These are phyloP conservation scores for Podabrus alpinus DNA, from an alignment of 2,888 invertebrate species.

Conservation along the genomic window DNA sequence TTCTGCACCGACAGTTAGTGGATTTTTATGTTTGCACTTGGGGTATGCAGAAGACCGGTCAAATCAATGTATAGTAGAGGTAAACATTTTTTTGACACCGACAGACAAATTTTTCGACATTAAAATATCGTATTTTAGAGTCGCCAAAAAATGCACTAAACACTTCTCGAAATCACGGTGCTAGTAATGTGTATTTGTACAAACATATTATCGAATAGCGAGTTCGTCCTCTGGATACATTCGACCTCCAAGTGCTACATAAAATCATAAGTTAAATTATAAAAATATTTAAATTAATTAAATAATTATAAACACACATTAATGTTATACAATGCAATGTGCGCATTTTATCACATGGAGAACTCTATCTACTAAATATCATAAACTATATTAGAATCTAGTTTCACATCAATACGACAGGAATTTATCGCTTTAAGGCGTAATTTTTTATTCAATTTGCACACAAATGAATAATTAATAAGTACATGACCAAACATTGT, in stretches of 20 bases:
- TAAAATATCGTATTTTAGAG: too few relatives aligned
- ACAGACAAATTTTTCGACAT: background rate
- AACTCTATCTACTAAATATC: background rate
- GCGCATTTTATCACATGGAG: background rate
- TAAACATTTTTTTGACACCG: background rate
- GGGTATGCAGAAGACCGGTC: background rate
- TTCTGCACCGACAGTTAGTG: background rate
- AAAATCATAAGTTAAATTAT: background rate
- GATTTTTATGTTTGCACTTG: background rate
- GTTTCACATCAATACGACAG: background rate
- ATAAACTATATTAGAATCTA: background rate
- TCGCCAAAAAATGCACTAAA: too few relatives aligned
- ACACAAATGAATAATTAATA: too few relatives aligned
- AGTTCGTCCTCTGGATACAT: background rate
- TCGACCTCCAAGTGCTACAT: background rate
- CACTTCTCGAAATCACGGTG: too few relatives aligned
- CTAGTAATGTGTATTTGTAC: background rate
- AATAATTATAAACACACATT: background rate
- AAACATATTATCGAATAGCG: background rate
- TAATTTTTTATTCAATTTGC: background rate
- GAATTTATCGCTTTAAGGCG: constrained; percentile 7
- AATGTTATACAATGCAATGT: background rate
- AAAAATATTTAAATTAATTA: background rate
- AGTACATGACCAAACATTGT: background rate
- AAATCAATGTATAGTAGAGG: background rate